A percentile compares a stretch with the other conserved stretches of the same genome.
phyloP scores from a whole-genome alignment of 2,888 invertebrate genomes.

The Athalia circularis region DNA sequence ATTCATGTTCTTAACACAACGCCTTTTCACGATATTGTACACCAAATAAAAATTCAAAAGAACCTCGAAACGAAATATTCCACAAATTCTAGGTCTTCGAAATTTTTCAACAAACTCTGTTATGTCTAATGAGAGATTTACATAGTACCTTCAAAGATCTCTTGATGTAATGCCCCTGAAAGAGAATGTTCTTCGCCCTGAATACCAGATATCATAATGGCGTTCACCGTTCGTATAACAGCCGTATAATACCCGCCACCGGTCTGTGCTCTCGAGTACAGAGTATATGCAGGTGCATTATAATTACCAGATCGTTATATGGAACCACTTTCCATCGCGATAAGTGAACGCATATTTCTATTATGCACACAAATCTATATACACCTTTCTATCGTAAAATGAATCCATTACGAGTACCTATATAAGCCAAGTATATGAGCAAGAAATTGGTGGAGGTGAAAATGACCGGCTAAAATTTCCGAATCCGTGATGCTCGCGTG shows the following conservation, averaged over 20 bases:
- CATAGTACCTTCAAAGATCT: slow-evolving; percentile 5
- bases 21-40: too few species aligned
- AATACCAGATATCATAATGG: slow-evolving; percentile 20
- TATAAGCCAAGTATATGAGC: background rate
- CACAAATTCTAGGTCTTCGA: too few species aligned
- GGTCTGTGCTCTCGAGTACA: background rate
- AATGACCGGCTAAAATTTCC: background rate
- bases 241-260: background rate
- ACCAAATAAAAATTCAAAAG: too few species aligned
- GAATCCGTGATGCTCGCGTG: too few species aligned
- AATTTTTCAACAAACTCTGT: too few species aligned
- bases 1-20: too few species aligned
- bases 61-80: too few species aligned
- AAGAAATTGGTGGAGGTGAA: too few species aligned
- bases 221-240: background rate
- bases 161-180: slow-evolving; percentile 29
- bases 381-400: background rate
- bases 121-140: background rate
- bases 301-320: slow-evolving; percentile 58
- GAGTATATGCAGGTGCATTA: slow-evolving; percentile 53
- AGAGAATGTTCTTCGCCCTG: slow-evolving; percentile 35
- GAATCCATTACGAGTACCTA: background rate
- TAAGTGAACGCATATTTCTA: slow-evolving; percentile 16
- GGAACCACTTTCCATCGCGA: slow-evolving; percentile 59
- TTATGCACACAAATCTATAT: background rate